Evolutionary conservation across 2,113 vertebrate genomes (phyloP).

Genomic region (Grammomys dolichurus): DNA sequence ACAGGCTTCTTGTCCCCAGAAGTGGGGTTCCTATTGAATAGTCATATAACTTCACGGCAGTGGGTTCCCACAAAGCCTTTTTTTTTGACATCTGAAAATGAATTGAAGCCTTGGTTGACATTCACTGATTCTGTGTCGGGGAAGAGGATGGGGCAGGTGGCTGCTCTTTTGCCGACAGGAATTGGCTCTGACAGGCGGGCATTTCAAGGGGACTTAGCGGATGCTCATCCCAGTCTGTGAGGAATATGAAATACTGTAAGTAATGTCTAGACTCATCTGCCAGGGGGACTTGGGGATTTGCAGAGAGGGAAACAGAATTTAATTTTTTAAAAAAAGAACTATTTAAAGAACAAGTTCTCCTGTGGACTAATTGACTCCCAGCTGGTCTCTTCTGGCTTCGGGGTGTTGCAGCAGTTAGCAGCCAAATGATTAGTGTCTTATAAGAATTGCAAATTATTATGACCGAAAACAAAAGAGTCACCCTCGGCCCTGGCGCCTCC

Average conservation of each 20-base stretch:
- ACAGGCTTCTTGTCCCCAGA: background rate
- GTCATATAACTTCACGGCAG: background rate
- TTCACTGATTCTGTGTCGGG: constrained; percentile 47
- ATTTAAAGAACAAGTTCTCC: constrained; percentile 85
- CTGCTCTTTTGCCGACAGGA: constrained; percentile 72
- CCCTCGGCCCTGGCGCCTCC: background rate
- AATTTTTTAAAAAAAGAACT: constrained; percentile 85
- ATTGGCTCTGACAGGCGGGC: constrained; percentile 79
- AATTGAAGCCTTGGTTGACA: constrained; percentile 47
- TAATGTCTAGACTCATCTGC: constrained; percentile 89
- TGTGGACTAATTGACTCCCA: constrained; percentile 85
- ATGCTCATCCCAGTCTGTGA: constrained; percentile 85
- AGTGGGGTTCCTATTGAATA: background rate
- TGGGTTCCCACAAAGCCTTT: background rate
- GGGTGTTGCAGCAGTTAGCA: constrained; percentile 51
- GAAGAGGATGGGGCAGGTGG: constrained; percentile 80
- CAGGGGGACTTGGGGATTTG: constrained; percentile 87
- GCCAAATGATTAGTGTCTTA: constrained; percentile 84
- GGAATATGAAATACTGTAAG: constrained; percentile 85
- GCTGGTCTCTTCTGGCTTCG: constrained; percentile 84
- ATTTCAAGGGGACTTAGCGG: constrained; percentile 83
- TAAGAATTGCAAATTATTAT: constrained; percentile 79
- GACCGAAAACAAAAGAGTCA: constrained; percentile 61
- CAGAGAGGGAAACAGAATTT: constrained; percentile 82
- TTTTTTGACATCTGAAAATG: constrained; percentile 64